Evolutionary conservation across 2,113 vertebrate genomes (phyloP).

Genomic region (Fregata magnificens): DNA sequence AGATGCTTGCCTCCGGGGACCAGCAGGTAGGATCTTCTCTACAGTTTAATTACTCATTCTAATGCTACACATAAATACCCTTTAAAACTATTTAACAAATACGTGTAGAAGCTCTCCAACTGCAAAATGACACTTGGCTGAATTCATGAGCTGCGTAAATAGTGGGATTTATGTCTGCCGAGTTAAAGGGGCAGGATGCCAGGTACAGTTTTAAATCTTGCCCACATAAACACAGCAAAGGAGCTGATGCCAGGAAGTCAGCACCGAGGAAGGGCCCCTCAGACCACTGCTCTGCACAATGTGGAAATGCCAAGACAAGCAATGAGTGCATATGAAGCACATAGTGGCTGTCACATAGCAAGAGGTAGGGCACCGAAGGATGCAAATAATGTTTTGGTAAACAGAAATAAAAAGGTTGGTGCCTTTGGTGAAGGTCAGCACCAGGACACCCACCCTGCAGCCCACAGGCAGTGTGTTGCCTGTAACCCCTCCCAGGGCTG

Average conservation of each 20-base stretch:
- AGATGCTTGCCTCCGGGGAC: not conserved
- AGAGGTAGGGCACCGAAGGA: no score
- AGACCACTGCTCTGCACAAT: accelerated
- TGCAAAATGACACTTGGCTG: not conserved
- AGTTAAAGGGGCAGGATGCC: not conserved
- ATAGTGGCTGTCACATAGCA: accelerated
- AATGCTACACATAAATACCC: not conserved
- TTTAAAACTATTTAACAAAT: not conserved
- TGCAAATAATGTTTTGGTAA: not conserved
- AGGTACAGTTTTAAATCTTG: no score
- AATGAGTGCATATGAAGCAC: accelerated
- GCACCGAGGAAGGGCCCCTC: not conserved
- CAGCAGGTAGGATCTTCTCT: not conserved
- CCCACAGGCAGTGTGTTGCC: not conserved
- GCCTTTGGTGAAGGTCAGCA: not conserved
- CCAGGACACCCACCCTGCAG: not conserved
- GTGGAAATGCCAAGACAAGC: accelerated
- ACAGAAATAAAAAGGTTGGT: not conserved
- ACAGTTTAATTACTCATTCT: not conserved
- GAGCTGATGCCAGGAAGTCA: not conserved
- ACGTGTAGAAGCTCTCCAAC: not conserved
- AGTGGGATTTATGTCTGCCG: not conserved
- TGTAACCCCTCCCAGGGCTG: not conserved
- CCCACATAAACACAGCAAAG: not conserved
- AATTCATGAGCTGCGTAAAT: not conserved